Evolutionary conservation across 1,140 invertebrate genomes (phyloP).

Genomic region (Lineus longissimus): DNA sequence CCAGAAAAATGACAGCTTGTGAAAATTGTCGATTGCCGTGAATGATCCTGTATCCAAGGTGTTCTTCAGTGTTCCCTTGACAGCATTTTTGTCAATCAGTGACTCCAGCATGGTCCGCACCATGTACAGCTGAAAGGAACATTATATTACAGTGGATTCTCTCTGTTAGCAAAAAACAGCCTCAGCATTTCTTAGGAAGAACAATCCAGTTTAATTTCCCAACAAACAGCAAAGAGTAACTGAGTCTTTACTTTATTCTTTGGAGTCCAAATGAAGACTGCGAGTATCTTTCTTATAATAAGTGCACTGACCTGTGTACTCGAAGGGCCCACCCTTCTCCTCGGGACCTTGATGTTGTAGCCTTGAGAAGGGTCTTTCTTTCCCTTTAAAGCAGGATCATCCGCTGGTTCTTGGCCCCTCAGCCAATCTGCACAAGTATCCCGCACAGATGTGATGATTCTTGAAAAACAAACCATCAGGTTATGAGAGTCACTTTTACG

Average conservation of each 20-base stretch:
- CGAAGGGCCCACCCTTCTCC: conserved; percentile 80
- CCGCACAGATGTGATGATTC: conserved; percentile 89
- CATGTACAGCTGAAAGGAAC: conserved; percentile 90
- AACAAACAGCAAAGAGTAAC: no score
- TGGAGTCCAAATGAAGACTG: no score
- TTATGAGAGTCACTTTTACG: no score
- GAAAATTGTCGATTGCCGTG: conserved; percentile 89
- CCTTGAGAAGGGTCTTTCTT: conserved; percentile 91
- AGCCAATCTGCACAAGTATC: conserved; percentile 97
- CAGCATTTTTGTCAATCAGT: conserved; percentile 84
- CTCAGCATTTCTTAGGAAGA: no score
- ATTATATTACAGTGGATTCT: neutral
- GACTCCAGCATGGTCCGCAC: conserved; percentile 98
- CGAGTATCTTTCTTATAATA: no score
- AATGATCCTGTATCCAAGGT: conserved; percentile 92
- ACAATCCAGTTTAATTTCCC: no score
- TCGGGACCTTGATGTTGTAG: conserved; percentile 87
- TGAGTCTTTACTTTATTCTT: no score
- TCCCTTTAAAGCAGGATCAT: conserved; percentile 89
- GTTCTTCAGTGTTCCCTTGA: conserved; percentile 85
- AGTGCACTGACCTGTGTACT: conserved; percentile 53
- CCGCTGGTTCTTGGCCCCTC: conserved; percentile 80
- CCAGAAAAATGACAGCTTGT: conserved; percentile 96
- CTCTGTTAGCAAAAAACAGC: no score
- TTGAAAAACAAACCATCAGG: no score